Evolutionary conservation across 1,140 invertebrate genomes (phyloP).

Genomic region (Chelonus insularis): DNA sequence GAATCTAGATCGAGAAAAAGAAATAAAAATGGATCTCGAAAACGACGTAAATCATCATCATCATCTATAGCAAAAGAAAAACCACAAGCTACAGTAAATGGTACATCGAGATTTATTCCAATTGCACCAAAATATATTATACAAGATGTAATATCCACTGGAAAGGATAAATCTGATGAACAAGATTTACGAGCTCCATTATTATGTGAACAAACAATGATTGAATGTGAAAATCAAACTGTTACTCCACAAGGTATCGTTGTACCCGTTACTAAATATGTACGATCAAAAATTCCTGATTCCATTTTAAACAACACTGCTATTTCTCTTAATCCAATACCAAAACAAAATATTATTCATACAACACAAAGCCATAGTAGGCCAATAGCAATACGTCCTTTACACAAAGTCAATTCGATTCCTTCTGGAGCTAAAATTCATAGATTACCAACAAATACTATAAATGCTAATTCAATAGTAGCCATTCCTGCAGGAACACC

Average conservation of each 20-base stretch:
- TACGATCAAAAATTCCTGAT: slow-evolving; percentile 4
- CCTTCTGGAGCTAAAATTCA: slow-evolving; percentile 14
- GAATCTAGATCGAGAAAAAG: background rate
- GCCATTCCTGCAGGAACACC: slow-evolving; percentile 38
- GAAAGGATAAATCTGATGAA: slow-evolving; percentile 15
- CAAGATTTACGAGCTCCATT: slow-evolving; percentile 34
- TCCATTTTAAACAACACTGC: slow-evolving; percentile 25
- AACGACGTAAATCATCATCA: slow-evolving; percentile 22
- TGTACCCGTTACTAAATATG: background rate
- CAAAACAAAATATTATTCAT: slow-evolving; percentile 37
- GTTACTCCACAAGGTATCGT: slow-evolving; percentile 2
- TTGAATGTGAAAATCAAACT: slow-evolving; percentile 40
- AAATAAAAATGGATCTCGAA: background rate
- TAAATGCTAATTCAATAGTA: slow-evolving; percentile 52
- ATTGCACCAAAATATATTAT: background rate
- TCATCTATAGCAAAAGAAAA: background rate
- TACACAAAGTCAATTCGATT: slow-evolving; percentile 16
- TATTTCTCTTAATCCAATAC: slow-evolving; percentile 35
- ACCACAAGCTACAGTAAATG: background rate
- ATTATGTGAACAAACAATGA: slow-evolving; percentile 47
- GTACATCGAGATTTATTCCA: slow-evolving; percentile 2
- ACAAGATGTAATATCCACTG: background rate
- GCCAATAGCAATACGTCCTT: slow-evolving; percentile 16
- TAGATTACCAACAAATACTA: slow-evolving; percentile 4
- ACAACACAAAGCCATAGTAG: slow-evolving; percentile 19